These are phyloP conservation scores for Lissonota sp. DNA, from an alignment of 2,888 invertebrate species.

Conservation along the genomic window DNA sequence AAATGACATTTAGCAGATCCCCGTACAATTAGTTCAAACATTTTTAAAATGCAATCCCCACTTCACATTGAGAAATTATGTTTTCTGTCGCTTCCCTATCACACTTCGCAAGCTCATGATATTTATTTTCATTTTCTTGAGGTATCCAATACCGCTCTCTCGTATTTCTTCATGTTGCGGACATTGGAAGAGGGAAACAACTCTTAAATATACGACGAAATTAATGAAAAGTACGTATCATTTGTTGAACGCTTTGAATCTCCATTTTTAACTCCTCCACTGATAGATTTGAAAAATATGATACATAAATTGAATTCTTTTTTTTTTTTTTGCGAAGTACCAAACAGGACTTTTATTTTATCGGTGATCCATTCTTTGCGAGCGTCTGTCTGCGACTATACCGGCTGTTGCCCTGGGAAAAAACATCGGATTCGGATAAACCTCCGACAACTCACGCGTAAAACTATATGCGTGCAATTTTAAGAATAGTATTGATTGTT, in stretches of 20 bases:
- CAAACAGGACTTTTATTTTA: too few relatives aligned
- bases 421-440: neutral
- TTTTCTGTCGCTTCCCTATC: too few relatives aligned
- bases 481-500: neutral
- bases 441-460: neutral
- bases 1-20: too few relatives aligned
- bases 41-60: too few relatives aligned
- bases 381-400: neutral
- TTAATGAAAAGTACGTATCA: neutral
- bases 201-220: neutral
- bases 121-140: conserved; percentile 13
- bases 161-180: conserved; percentile 59
- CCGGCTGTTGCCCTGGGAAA: neutral
- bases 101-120: neutral
- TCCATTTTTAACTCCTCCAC: too few relatives aligned
- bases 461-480: too few relatives aligned
- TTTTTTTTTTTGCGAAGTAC: too few relatives aligned
- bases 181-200: conserved; percentile 39
- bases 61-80: too few relatives aligned
- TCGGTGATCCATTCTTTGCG: neutral
- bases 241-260: neutral
- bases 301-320: too few relatives aligned
- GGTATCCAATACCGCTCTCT: conserved; percentile 53
- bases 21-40: too few relatives aligned
- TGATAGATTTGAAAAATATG: too few relatives aligned